These are phyloP conservation scores for Octopus bimaculoides DNA, from an alignment of 1,140 invertebrate genomes.

Conservation along the genomic window DNA sequence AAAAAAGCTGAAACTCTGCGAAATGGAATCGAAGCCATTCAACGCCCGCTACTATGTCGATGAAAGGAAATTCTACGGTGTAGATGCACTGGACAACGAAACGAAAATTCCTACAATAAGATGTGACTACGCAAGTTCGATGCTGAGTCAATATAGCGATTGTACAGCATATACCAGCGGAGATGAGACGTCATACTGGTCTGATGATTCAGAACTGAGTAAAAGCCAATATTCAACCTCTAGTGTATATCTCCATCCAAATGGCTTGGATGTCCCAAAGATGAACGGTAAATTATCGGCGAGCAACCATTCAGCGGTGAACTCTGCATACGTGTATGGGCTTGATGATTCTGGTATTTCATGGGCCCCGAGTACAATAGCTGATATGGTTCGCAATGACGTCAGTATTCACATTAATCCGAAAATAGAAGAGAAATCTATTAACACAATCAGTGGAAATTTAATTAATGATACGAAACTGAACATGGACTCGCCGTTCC, in stretches of 20 bases:
- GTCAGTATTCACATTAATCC: too few relatives aligned
- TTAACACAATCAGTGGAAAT: neutral
- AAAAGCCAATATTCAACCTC: neutral
- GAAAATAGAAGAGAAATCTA: too few relatives aligned
- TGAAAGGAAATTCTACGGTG: neutral
- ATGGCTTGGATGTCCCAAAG: neutral
- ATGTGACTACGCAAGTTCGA: neutral
- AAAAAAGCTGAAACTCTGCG: neutral
- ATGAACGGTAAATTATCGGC: neutral
- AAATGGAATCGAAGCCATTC: neutral
- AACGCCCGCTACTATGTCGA: neutral
- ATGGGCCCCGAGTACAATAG: too few relatives aligned
- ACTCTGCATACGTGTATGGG: neutral
- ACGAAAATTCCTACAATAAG: neutral
- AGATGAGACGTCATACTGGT: slow-evolving; percentile 1
- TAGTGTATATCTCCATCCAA: neutral
- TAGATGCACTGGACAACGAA: neutral
- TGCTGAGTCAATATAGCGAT: neutral
- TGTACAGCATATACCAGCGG: neutral
- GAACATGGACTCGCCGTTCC: neutral
- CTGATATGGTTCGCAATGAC: too few relatives aligned
- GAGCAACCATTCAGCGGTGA: neutral
- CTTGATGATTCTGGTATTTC: neutral
- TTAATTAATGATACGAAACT: neutral
- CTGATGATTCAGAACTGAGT: neutral